Base-by-base conservation (phyloP, 2,113 vertebrate species). In the Grus americana region DNA sequence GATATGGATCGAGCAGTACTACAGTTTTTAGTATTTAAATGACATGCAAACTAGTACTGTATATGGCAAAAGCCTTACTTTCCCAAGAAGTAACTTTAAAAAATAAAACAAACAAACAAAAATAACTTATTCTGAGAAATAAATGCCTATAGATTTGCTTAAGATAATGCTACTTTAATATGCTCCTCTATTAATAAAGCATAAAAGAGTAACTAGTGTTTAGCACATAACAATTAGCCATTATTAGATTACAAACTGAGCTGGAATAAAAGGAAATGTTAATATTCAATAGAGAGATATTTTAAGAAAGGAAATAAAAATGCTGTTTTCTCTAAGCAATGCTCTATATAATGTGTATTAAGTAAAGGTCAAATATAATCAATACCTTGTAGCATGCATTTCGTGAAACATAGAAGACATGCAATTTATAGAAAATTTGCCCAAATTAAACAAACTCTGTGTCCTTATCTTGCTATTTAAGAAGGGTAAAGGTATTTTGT, bases 1-100 rank as follows among this genome's bases (percentile, higher is more conserved):
- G 99, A 99, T 99, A 99, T 98, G 99, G 98, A 98, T 99, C 97
- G 98, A 99, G 99, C 98, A 99, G 99, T 98, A 99, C 99, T 99
- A 97, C 98, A 99, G 98, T 98, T 98, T 98, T 98, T 99, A 98
- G 99, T 99, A 98, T 99, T 98, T 99, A 98, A 98, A 98, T 98
- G 98, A 98, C 99, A 99, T 99, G 99, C 98, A 99, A 98, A 98
- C 97, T 98, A 98, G 96, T 94, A 98, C 68, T 94, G 94, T 97
- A 98, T 95, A 98, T 98, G 97, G 97, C 88, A 98, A 97, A 98
- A 94, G 97, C 92, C 96, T 98, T 98, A 98, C 44, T 97, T 98
- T 98, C 95, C 87, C 90, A 97, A 98, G 91, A 98, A 96, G 94
- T 88, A 98, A 97, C 61, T 92, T 94, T 95, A 95, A 96, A 79